These are phyloP conservation scores for Ypsolopha scabrella DNA, from an alignment of 2,888 invertebrate species.

Conservation along the genomic window DNA sequence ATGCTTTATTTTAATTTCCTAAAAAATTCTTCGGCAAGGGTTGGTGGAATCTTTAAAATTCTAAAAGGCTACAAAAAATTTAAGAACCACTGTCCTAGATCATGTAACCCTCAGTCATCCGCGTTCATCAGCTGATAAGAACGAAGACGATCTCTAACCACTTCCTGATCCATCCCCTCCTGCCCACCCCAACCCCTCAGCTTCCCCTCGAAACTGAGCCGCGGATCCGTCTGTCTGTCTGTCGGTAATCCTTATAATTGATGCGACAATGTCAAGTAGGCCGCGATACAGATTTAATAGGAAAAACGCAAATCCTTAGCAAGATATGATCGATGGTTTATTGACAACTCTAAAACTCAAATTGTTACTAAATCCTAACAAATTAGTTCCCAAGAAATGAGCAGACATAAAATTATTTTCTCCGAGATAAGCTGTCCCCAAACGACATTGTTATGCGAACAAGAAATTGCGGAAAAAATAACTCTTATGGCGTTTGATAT, in stretches of 20 bases:
- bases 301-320: conserved; percentile 61
- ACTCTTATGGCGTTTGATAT: conserved; percentile 50
- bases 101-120: no score
- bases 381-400: conserved; percentile 16
- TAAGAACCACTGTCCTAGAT: no score
- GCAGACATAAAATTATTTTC: no score
- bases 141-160: no score
- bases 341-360: conserved; percentile 3
- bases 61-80: no score
- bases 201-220: conserved; percentile 54
- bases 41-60: no score
- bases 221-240: conserved; percentile 63
- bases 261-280: conserved; percentile 64
- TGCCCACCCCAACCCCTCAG: conserved; percentile 17
- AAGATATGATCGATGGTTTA: conserved; percentile 49
- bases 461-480: conserved; percentile 51
- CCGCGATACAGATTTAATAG: conserved; percentile 56
- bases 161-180: conserved; percentile 40
- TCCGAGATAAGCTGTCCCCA: no score
- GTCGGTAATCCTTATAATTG: conserved; percentile 67
- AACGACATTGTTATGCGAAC: conserved; percentile 38
- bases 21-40: no score
- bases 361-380: conserved; percentile 17
- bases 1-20: no score
- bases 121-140: no score